A percentile compares a stretch with the other conserved stretches of the same genome.
Evolutionary conservation across 2,113 vertebrate species (phyloP).

Genomic region (Proterorhinus semilunaris): DNA sequence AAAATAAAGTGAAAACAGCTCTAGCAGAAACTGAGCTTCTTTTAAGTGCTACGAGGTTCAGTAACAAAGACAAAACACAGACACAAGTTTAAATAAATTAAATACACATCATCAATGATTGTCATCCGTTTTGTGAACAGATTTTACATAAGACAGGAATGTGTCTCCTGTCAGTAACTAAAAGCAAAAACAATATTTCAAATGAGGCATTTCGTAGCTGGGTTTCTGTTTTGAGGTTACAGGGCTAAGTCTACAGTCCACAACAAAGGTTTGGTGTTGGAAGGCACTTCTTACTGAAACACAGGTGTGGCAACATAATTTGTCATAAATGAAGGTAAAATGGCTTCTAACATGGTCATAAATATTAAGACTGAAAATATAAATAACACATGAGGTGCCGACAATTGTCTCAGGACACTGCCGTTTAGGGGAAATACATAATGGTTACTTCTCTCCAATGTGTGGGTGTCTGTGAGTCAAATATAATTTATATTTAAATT

Average conservation of each 20-base stretch:
- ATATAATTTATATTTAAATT: no score
- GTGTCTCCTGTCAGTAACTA: not conserved
- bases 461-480: no score
- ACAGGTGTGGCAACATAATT: not conserved
- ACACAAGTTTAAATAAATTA: conserved; percentile 4
- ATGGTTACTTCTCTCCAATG: no score
- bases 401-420: no score
- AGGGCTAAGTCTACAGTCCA: conserved; percentile 3
- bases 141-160: not conserved
- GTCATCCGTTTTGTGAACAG: conserved; percentile 29
- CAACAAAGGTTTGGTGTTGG: conserved; percentile 39
- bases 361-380: not conserved
- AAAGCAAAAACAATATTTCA: not conserved
- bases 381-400: no score
- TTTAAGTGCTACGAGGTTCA: conserved; percentile 15
- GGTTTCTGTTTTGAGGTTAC: conserved; percentile 12
- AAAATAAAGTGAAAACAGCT: conserved; percentile 36
- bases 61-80: conserved; percentile 14
- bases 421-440: no score
- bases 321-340: not conserved
- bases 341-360: not conserved
- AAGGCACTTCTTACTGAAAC: conserved; percentile 70
- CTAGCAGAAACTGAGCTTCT: conserved; percentile 31
- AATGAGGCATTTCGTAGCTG: conserved; percentile 11
- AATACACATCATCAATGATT: conserved; percentile 42